A percentile compares a stretch with the other conserved stretches of the same genome.
These are phyloP conservation scores for Machimus rusticus DNA, from an alignment of 2,888 invertebrate species.

Conservation along the genomic window DNA sequence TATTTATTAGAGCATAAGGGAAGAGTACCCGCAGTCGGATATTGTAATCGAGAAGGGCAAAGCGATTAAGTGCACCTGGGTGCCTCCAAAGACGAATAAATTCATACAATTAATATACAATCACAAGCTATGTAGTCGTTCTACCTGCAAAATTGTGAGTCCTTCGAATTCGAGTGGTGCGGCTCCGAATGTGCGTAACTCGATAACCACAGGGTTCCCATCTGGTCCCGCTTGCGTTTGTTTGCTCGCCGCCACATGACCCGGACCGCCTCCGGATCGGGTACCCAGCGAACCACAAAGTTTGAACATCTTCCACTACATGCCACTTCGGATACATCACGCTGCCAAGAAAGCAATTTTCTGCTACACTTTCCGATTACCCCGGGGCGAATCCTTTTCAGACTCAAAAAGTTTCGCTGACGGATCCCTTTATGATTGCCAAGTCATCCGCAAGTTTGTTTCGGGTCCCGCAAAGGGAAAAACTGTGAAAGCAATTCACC, in stretches of 20 bases:
- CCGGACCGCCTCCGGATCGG: background rate
- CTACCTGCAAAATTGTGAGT: background rate
- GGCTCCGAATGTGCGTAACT: background rate
- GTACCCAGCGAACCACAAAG: constrained; percentile 5
- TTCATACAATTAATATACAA: background rate
- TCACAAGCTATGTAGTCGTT: background rate
- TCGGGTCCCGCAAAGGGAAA: constrained; percentile 28
- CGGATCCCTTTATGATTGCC: constrained; percentile 35
- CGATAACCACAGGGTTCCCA: background rate
- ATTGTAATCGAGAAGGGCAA: background rate
- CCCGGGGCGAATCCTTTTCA: constrained; percentile 25
- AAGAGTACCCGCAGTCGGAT: background rate
- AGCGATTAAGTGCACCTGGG: background rate
- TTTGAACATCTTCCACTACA: background rate
- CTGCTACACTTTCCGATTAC: constrained; percentile 41
- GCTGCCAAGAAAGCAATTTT: constrained; percentile 47
- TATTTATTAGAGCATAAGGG: background rate
- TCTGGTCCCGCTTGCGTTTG: background rate
- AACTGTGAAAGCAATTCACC: constrained; percentile 43
- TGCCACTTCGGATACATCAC: constrained; percentile 36
- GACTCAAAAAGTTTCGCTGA: constrained; percentile 25
- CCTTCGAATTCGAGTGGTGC: background rate
- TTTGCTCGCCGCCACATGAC: background rate
- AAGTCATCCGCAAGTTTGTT: constrained; percentile 41
- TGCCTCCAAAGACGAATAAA: background rate